Evolutionary conservation across 2,113 vertebrate species (phyloP).

Genomic region (Percopsis transmontana): DNA sequence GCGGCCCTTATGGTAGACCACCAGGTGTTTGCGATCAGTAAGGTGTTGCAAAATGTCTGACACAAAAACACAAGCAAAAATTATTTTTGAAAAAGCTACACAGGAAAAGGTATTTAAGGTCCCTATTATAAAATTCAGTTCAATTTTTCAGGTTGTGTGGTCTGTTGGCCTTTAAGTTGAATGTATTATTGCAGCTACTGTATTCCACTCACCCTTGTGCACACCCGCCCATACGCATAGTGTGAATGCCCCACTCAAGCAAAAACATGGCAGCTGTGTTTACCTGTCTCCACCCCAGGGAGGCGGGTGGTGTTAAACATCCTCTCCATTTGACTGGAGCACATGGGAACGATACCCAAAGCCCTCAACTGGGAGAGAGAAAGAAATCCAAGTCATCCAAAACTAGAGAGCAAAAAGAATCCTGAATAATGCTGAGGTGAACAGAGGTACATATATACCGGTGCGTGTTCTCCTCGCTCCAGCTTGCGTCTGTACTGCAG

Average conservation of each 20-base stretch:
- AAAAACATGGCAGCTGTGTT: too few relatives aligned
- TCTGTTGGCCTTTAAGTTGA: too few relatives aligned
- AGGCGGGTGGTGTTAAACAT: slow-evolving; percentile 95
- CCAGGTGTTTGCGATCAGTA: slow-evolving; percentile 85
- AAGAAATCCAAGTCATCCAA: too few relatives aligned
- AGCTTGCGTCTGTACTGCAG: slow-evolving; percentile 89
- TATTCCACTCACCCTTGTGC: too few relatives aligned
- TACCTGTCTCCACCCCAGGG: slow-evolving; percentile 89
- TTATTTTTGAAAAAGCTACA: too few relatives aligned
- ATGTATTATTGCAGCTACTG: too few relatives aligned
- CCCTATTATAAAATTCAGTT: too few relatives aligned
- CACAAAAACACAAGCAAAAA: too few relatives aligned
- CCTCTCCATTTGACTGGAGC: slow-evolving; percentile 91
- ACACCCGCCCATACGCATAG: too few relatives aligned
- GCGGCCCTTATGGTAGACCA: slow-evolving; percentile 89
- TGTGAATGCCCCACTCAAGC: too few relatives aligned
- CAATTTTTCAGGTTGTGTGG: too few relatives aligned
- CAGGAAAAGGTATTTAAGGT: too few relatives aligned
- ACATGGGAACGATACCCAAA: slow-evolving; percentile 90
- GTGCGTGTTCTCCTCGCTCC: slow-evolving; percentile 88
- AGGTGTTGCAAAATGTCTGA: slow-evolving; percentile 89
- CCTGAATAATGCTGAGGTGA: not conserved
- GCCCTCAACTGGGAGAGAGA: slow-evolving; percentile 80
- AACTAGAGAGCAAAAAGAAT: not conserved
- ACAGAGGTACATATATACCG: slow-evolving; percentile 64